Evolutionary conservation across 2,888 invertebrate species (phyloP).

Genomic region (Xylocampa areola): DNA sequence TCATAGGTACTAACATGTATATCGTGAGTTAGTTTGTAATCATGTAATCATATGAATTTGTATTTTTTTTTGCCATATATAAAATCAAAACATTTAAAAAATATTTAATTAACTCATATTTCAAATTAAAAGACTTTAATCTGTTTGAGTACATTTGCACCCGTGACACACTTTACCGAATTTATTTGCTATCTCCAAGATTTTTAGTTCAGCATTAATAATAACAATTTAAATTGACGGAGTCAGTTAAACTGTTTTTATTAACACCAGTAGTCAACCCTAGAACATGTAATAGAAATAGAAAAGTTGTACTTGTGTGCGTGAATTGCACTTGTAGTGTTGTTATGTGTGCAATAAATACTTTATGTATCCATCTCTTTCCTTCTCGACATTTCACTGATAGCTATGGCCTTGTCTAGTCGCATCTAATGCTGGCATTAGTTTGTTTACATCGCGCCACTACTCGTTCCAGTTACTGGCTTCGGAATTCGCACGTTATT

Average conservation of each 20-base stretch:
- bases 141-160: constrained; percentile 34
- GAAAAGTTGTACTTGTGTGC: constrained; percentile 81
- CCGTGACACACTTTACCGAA: constrained; percentile 60
- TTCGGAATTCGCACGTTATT: constrained; percentile 46
- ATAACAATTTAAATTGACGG: constrained; percentile 52
- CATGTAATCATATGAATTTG: too few species aligned
- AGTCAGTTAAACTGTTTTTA: constrained; percentile 69
- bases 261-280: constrained; percentile 76
- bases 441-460: constrained; percentile 75
- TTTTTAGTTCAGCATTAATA: constrained; percentile 52
- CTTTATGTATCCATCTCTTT: constrained; percentile 87
- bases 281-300: constrained; percentile 86
- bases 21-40: too few species aligned
- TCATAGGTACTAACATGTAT: too few species aligned
- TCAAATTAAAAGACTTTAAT: constrained; percentile 27
- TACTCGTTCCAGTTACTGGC: constrained; percentile 73
- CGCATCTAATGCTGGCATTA: constrained; percentile 89
- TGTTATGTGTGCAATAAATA: constrained; percentile 88
- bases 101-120: not conserved
- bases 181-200: constrained; percentile 56
- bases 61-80: too few species aligned
- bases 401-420: constrained; percentile 90
- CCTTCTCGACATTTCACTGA: constrained; percentile 89
- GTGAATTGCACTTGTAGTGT: constrained; percentile 85
- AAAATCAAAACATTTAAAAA: not conserved